Evolutionary conservation across 2,888 invertebrate genomes (phyloP), one percentile per base, ranked within the genome.

Genomic region (Melangyna quadrimaculata): DNA sequence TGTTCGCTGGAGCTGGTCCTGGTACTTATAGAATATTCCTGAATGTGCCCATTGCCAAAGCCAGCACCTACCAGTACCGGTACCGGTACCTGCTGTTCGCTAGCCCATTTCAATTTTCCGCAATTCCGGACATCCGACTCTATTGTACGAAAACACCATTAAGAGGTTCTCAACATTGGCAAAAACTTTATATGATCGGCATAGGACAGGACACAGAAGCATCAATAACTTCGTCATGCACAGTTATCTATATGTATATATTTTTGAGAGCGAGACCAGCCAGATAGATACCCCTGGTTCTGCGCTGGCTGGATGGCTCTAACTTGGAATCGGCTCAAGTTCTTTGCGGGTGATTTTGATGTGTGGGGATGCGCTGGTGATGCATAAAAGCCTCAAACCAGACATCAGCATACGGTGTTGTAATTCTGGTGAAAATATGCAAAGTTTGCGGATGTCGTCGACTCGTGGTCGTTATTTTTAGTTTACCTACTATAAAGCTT

Each of bases 251-350:
- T 3, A 12, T 37, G 5, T 2, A 17, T 40, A n/a, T n/a, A n/a
- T n/a, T n/a, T n/a, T n/a, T n/a, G n/a, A n/a, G n/a, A n/a, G n/a
- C n/a, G n/a, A n/a, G n/a, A n/a, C n/a, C n/a, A n/a, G n/a, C n/a
- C n/a, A n/a, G n/a, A n/a, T n/a, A n/a, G n/a, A n/a, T n/a, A n/a
- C n/a, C n/a, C n/a, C n/a, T n/a, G n/a, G n/a, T n/a, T n/a, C n/a
- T n/a, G n/a, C n/a, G n/a, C n/a, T n/a, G n/a, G n/a, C n/a, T n/a
- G n/a, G n/a, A n/a, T n/a, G 5, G 72, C 29, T 73, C 22, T 67
- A 70, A 83, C 63, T 73, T 74, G 63, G 22, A 79, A 79, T 75
- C 83, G 79, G 74, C 65, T 71, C 73, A 71, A 65, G 70, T 63
- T 74, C 67, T 75, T 79, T 78, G 83, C 35, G 74, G 70, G 29